A percentile compares a stretch with the other conserved stretches of the same genome.
These are phyloP conservation scores for Cerastis leucographa DNA, from an alignment of 2,888 invertebrate genomes.

Conservation along the genomic window DNA sequence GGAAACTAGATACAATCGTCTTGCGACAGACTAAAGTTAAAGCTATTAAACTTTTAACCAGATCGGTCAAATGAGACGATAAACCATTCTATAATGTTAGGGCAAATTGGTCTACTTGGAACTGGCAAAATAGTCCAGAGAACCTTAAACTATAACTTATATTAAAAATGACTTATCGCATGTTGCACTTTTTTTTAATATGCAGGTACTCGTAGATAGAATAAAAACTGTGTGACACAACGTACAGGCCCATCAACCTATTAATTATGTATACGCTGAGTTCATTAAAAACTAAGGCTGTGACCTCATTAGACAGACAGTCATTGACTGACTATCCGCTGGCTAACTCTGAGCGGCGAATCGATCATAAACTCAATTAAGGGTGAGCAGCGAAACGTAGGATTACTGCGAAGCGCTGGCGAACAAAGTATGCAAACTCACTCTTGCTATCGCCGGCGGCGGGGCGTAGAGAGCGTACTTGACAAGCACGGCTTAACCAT, in stretches of 20 bases:
- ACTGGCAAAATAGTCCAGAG: neutral
- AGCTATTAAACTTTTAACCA: constrained; percentile 31
- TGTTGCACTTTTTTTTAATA: neutral
- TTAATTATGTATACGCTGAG: neutral
- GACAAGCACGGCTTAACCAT: no score
- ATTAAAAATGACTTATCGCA: neutral
- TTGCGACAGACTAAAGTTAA: neutral
- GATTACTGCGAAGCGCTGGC: neutral
- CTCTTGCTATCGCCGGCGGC: neutral
- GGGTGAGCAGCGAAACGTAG: neutral
- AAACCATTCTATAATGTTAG: constrained; percentile 3
- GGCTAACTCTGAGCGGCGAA: neutral
- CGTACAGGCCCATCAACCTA: neutral
- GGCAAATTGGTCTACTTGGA: neutral
- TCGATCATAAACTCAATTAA: neutral
- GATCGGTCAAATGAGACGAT: constrained; percentile 14
- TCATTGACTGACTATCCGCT: neutral
- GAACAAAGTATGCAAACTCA: neutral
- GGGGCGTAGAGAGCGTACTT: neutral
- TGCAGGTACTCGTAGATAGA: neutral
- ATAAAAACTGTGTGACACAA: neutral
- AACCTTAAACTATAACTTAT: neutral
- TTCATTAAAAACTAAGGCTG: neutral
- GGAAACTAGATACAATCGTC: neutral
- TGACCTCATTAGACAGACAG: neutral